Evolutionary conservation across 2,113 vertebrate genomes (phyloP).

Genomic region (Pristiophorus japonicus): DNA sequence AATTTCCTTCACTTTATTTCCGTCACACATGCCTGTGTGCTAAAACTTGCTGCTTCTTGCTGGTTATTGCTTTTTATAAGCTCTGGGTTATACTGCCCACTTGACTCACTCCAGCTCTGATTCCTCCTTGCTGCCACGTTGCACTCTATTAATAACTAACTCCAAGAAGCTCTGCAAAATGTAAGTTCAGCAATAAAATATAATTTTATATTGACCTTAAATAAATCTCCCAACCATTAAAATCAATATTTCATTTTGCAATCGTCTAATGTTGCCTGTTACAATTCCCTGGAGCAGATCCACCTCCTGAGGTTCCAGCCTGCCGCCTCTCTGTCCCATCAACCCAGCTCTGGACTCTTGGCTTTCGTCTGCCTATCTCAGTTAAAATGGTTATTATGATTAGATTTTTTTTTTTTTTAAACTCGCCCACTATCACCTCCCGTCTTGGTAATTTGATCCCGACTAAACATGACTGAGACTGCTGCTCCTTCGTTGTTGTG

Average conservation of each 20-base stretch:
- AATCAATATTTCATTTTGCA: background rate
- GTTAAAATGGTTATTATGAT: background rate
- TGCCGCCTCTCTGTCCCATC: background rate
- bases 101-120: background rate
- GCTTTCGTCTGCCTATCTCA: background rate
- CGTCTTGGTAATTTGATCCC: background rate
- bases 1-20: background rate
- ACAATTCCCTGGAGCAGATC: background rate
- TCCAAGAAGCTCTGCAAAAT: background rate
- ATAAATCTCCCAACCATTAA: background rate
- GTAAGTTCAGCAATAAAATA: background rate
- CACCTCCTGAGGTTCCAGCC: background rate
- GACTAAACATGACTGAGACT: too few relatives aligned
- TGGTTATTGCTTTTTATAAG: background rate
- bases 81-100: background rate
- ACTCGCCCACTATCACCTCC: background rate
- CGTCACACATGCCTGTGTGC: background rate
- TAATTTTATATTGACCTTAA: background rate
- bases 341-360: background rate
- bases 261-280: background rate
- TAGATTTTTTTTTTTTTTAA: background rate
- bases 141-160: background rate
- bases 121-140: background rate
- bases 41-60: background rate
- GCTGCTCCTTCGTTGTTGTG: too few relatives aligned